Percentiles rank a stretch among this genome's conserved stretches.
phyloP scores from a whole-genome alignment of 2,888 invertebrate species.

The Epirrhoe tristata region DNA sequence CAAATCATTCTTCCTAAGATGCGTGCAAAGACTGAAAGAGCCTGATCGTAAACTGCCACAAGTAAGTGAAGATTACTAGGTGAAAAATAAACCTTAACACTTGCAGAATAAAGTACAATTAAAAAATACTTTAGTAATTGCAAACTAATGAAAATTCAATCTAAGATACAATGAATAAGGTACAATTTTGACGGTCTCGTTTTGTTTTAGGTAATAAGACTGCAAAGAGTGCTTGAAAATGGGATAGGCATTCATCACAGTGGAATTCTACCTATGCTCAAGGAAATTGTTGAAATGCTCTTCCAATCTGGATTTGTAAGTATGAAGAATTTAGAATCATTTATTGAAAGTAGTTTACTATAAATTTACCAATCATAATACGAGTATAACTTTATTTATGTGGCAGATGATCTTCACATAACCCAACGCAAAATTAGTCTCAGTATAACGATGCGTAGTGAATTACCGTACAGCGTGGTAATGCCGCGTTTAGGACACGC shows the following conservation, averaged over 20 bases:
- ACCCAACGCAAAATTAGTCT: too few relatives aligned
- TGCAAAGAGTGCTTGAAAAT: slow-evolving; percentile 84
- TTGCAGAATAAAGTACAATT: neutral
- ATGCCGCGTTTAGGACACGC: too few relatives aligned
- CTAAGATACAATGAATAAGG: neutral
- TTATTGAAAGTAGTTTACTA: too few relatives aligned
- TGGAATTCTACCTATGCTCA: slow-evolving; percentile 98
- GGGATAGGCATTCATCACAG: slow-evolving; percentile 99
- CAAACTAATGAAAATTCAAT: neutral
- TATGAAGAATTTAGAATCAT: slow-evolving; percentile 31
- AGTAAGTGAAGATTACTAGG: slow-evolving; percentile 62
- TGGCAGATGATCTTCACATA: too few relatives aligned
- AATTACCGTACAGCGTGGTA: too few relatives aligned
- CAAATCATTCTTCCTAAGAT: slow-evolving; percentile 93
- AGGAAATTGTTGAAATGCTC: slow-evolving; percentile 99
- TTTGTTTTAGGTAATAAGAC: slow-evolving; percentile 67
- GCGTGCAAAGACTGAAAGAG: slow-evolving; percentile 92
- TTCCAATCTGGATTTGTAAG: slow-evolving; percentile 97
- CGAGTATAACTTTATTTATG: too few relatives aligned
- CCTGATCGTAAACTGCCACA: slow-evolving; percentile 96
- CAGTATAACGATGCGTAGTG: too few relatives aligned
- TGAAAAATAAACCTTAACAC: neutral
- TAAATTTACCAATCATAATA: too few relatives aligned
- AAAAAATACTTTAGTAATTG: neutral
- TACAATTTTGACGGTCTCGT: slow-evolving; percentile 4